These are phyloP conservation scores for Trichogramma dendrolimi DNA, from an alignment of 2,888 invertebrate species.

Conservation along the genomic window DNA sequence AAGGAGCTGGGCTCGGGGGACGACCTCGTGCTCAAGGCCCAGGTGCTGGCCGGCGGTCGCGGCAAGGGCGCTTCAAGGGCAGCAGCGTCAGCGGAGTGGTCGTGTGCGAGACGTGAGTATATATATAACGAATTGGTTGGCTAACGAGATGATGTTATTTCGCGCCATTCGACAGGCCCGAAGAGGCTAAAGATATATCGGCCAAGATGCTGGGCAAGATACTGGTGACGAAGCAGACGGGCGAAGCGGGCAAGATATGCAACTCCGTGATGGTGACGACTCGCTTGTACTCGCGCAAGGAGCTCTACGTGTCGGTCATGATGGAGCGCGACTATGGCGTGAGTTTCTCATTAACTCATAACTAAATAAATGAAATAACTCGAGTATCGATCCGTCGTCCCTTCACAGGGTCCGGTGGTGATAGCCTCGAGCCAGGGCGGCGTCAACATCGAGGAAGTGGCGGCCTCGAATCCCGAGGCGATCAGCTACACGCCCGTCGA, in stretches of 20 bases:
- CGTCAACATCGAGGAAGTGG: slow-evolving; percentile 91
- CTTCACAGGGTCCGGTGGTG: slow-evolving; percentile 84
- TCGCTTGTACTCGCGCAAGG: slow-evolving; percentile 87
- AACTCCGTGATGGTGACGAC: slow-evolving; percentile 93
- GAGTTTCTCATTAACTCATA: slow-evolving; percentile 10
- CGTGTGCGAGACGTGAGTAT: slow-evolving; percentile 72
- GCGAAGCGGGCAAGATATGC: slow-evolving; percentile 81
- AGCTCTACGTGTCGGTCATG: slow-evolving; percentile 95
- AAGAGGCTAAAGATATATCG: slow-evolving; percentile 72
- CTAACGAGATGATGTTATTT: no score
- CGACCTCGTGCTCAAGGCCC: slow-evolving; percentile 79
- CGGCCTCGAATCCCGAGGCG: slow-evolving; percentile 79
- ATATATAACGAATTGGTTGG: background rate
- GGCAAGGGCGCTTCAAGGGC: slow-evolving; percentile 87
- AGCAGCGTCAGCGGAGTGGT: slow-evolving; percentile 90
- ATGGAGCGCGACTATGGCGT: slow-evolving; percentile 83
- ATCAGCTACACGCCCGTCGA: slow-evolving; percentile 85
- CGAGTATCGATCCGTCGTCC: slow-evolving; percentile 9
- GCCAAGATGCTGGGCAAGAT: slow-evolving; percentile 85
- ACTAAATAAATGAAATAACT: background rate
- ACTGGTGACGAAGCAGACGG: slow-evolving; percentile 91
- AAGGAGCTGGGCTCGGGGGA: slow-evolving; percentile 62
- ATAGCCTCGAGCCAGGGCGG: slow-evolving; percentile 92
- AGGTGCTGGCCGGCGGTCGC: slow-evolving; percentile 86
- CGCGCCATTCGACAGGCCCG: slow-evolving; percentile 57